Conservation (phyloP, 1,140 invertebrate genomes). For the Caenorhabditis elegans region DNA sequence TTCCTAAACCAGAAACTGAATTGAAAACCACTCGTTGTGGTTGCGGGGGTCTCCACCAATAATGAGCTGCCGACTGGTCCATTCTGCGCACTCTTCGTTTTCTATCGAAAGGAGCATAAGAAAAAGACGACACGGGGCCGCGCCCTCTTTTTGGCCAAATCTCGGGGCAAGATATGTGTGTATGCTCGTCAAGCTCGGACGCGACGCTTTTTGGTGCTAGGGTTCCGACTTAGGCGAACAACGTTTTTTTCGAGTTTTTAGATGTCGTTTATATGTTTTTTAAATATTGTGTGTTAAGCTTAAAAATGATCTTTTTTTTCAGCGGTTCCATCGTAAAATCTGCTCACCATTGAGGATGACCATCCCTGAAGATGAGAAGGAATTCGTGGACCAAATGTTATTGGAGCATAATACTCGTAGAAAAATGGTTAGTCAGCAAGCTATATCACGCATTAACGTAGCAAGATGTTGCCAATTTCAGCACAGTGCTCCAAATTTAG, state of each 20-base stretch:
- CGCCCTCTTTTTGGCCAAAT: slow-evolving; percentile 26
- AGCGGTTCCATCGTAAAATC: neutral
- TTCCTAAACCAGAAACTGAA: slow-evolving; percentile 24
- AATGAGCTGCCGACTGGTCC: slow-evolving; percentile 30
- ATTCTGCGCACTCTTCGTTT: slow-evolving; percentile 30
- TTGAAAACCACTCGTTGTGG: slow-evolving; percentile 31
- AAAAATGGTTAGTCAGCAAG: slow-evolving; percentile 43
- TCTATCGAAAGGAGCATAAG: neutral
- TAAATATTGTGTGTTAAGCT: too few species aligned
- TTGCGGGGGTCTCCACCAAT: slow-evolving; percentile 19
- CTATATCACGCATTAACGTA: too few species aligned
- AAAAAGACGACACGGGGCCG: slow-evolving; percentile 8
- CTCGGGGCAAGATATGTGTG: neutral
- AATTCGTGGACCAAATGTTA: slow-evolving; percentile 54
- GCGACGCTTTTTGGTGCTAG: neutral
- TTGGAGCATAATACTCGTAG: slow-evolving; percentile 54
- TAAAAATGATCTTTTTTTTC: neutral
- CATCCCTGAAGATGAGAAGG: slow-evolving; percentile 33
- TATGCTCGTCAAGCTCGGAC: neutral
- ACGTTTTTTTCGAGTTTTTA: neutral
- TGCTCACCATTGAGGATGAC: neutral
- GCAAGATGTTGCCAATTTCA: too few species aligned
- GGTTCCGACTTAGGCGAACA: neutral
- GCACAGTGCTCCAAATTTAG: slow-evolving; percentile 55
- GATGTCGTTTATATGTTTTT: neutral